A percentile compares a stretch with the other conserved stretches of the same genome.
These are phyloP conservation scores for Rhyacichthys aspro DNA, from an alignment of 2,797 vertebrate genomes.

Conservation along the genomic window DNA sequence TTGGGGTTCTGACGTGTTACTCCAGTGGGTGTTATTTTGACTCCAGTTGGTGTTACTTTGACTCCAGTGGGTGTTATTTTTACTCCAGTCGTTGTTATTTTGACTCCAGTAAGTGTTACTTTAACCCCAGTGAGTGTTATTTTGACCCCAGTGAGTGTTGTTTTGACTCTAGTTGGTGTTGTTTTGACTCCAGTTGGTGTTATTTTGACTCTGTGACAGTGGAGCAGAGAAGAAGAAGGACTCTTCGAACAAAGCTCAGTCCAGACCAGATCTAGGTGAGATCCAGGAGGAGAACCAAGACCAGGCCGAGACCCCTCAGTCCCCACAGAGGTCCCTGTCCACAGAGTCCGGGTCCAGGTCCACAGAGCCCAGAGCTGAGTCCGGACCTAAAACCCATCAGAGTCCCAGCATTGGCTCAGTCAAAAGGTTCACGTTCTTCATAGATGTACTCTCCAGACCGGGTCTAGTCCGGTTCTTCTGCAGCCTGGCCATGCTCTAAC, in stretches of 20 bases:
- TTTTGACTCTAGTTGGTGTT: no score
- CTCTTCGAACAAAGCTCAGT: background rate
- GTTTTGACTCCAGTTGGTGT: no score
- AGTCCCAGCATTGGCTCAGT: background rate
- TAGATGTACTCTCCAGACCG: background rate
- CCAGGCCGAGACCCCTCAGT: constrained; percentile 81
- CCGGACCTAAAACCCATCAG: background rate
- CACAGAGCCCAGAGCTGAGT: background rate
- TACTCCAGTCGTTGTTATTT: no score
- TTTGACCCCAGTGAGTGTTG: no score
- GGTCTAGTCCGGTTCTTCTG: background rate
- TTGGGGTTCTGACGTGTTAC: no score
- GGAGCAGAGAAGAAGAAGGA: constrained; percentile 93
- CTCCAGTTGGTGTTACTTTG: no score
- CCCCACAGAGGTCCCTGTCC: constrained; percentile 83
- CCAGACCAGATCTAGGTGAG: constrained; percentile 76
- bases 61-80: no score
- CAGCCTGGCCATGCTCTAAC: no score
- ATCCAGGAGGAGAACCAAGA: constrained; percentile 91
- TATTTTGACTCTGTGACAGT: constrained; percentile 69
- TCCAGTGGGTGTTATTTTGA: no score
- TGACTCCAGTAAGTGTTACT: no score
- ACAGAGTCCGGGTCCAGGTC: constrained; percentile 5
- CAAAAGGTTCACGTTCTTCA: constrained; percentile 1
- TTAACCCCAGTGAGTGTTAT: no score